These are phyloP conservation scores for Aulostomus chinensis DNA, from an alignment of 2,797 vertebrate species.

Conservation along the genomic window DNA sequence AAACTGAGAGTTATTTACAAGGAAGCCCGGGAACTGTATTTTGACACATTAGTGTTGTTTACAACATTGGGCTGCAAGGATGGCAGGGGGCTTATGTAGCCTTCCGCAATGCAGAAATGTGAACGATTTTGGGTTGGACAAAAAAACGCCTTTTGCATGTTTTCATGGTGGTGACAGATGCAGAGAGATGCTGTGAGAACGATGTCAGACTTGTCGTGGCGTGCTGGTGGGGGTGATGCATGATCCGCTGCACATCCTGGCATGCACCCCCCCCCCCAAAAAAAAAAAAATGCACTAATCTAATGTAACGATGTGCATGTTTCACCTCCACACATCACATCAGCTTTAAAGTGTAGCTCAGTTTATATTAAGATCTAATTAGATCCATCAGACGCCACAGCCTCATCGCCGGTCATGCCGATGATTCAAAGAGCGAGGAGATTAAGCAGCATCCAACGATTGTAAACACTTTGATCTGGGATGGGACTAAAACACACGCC, in stretches of 20 bases:
- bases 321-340: not conserved
- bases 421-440: conserved; percentile 39
- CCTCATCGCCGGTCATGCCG: no score
- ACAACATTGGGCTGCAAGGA: conserved; percentile 51
- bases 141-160: not conserved
- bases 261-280: conserved; percentile 24
- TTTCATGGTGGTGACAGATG: not conserved
- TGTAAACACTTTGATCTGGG: conserved; percentile 46
- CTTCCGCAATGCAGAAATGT: conserved; percentile 77
- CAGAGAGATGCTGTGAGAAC: conserved; percentile 1
- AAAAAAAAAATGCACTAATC: conserved; percentile 16
- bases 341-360: not conserved
- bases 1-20: conserved; percentile 12
- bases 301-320: conserved; percentile 1
- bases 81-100: conserved; percentile 25
- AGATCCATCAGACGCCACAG: no score
- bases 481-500: conserved; percentile 30
- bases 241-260: conserved; percentile 47
- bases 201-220: conserved; percentile 13
- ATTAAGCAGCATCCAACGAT: conserved; percentile 25
- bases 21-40: conserved; percentile 28
- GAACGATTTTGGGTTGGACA: not conserved
- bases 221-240: conserved; percentile 30
- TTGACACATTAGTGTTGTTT: conserved; percentile 68
- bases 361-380: no score